Percentiles rank a stretch among this genome's conserved stretches.
Evolutionary conservation across 1,140 invertebrate genomes (phyloP).

Genomic region (Drosophila navojoa): DNA sequence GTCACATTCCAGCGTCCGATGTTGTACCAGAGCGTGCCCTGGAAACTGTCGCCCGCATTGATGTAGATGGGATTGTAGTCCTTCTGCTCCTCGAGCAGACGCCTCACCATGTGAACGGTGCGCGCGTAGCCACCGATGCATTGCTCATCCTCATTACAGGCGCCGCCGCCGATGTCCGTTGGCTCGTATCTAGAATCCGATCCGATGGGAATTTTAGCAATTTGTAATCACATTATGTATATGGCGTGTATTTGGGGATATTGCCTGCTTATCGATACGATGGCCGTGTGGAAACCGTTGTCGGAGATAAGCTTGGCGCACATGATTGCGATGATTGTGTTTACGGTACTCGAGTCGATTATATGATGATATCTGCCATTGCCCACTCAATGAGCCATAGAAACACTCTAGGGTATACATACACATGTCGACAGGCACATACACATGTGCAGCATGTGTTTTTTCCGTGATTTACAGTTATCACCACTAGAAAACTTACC

Average conservation of each 20-base stretch:
- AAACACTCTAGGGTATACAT: not conserved
- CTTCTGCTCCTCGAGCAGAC: slow-evolving; percentile 85
- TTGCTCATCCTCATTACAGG: slow-evolving; percentile 85
- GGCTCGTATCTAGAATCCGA: slow-evolving; percentile 87
- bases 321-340: slow-evolving; percentile 17
- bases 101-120: slow-evolving; percentile 86
- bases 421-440: too few species aligned
- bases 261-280: slow-evolving; percentile 3
- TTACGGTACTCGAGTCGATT: slow-evolving; percentile 15
- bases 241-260: not conserved
- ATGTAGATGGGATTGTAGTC: slow-evolving; percentile 88
- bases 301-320: not conserved
- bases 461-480: too few species aligned
- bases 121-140: slow-evolving; percentile 92
- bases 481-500: slow-evolving; percentile 79
- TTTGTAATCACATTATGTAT: not conserved
- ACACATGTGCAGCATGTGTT: too few species aligned
- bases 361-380: slow-evolving; percentile 14
- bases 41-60: slow-evolving; percentile 93
- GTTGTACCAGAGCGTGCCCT: slow-evolving; percentile 94
- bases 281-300: not conserved
- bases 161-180: slow-evolving; percentile 86
- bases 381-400: slow-evolving; percentile 1
- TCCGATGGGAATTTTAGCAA: not conserved
- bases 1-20: slow-evolving; percentile 90